Conservation (phyloP, 2,888 invertebrate species). For the Limnephilus marmoratus region DNA sequence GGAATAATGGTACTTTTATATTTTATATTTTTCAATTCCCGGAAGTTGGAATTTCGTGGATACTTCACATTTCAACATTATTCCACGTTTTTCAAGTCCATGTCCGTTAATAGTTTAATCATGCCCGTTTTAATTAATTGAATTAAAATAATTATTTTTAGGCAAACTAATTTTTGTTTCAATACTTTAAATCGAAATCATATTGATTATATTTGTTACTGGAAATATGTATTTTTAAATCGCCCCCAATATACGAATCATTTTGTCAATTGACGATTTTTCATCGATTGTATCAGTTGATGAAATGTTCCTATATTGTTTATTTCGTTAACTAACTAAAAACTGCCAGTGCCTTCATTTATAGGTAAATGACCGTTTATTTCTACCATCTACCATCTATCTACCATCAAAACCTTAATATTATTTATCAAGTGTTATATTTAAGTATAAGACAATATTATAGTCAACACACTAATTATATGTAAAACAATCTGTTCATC, state of each 20-base stretch:
- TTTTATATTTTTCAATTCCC: neutral
- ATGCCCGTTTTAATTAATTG: neutral
- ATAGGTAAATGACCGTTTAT: neutral
- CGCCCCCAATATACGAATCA: too few species aligned
- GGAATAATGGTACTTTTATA: neutral
- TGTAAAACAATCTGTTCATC: too few species aligned
- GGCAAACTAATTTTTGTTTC: neutral
- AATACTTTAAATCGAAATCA: neutral
- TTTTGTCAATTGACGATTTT: too few species aligned
- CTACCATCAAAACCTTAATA: too few species aligned
- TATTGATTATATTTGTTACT: neutral
- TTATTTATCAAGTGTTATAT: too few species aligned
- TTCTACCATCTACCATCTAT: neutral
- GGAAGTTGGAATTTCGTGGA: neutral
- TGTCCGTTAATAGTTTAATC: too few species aligned
- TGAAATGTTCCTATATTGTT: neutral
- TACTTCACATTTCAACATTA: neutral
- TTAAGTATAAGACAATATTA: too few species aligned
- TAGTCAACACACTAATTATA: too few species aligned
- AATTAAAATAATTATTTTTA: neutral
- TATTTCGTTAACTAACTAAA: too few species aligned
- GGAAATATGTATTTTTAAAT: too few species aligned
- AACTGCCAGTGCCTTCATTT: neutral
- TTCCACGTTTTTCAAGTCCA: neutral
- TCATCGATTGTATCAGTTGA: neutral